Conservation (phyloP, 1,140 invertebrate species). For the Drosophila mauritiana region DNA sequence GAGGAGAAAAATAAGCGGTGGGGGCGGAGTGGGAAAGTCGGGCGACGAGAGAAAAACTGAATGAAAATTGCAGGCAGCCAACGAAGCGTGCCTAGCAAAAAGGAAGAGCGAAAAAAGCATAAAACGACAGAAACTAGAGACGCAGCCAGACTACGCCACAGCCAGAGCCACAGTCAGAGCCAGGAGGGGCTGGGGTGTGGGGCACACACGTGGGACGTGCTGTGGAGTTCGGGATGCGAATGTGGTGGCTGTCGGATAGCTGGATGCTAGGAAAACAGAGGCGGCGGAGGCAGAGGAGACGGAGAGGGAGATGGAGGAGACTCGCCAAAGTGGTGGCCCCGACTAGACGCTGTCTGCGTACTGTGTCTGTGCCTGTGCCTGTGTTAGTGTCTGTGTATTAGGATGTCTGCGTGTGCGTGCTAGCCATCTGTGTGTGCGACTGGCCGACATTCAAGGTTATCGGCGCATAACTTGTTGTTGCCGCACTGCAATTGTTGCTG, state of each 20-base stretch:
- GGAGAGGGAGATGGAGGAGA: slow-evolving; percentile 1
- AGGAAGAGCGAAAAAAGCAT: slow-evolving; percentile 29
- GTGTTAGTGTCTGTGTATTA: neutral
- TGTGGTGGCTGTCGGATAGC: slow-evolving; percentile 4
- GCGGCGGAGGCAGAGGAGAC: neutral
- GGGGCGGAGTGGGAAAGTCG: slow-evolving; percentile 21
- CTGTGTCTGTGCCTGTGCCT: neutral
- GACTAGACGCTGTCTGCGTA: slow-evolving; percentile 31
- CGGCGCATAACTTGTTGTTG: slow-evolving; percentile 65
- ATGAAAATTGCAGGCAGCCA: slow-evolving; percentile 75
- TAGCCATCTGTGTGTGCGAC: slow-evolving; percentile 45
- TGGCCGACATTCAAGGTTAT: slow-evolving; percentile 80
- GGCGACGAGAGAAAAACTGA: slow-evolving; percentile 72
- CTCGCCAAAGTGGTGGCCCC: slow-evolving; percentile 55
- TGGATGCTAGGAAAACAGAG: slow-evolving; percentile 44
- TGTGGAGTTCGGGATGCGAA: slow-evolving; percentile 20
- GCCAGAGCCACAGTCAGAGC: neutral
- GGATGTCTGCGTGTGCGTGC: slow-evolving; percentile 11
- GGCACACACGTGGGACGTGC: slow-evolving; percentile 56
- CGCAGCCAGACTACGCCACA: slow-evolving; percentile 32
- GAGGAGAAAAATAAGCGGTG: neutral
- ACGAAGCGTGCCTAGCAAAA: slow-evolving; percentile 68
- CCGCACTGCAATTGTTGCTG: slow-evolving; percentile 54
- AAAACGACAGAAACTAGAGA: slow-evolving; percentile 52
- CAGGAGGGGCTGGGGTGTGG: neutral